Evolutionary conservation across 2,797 vertebrate genomes (phyloP).

Genomic region (Rhadinocentrus ornatus): DNA sequence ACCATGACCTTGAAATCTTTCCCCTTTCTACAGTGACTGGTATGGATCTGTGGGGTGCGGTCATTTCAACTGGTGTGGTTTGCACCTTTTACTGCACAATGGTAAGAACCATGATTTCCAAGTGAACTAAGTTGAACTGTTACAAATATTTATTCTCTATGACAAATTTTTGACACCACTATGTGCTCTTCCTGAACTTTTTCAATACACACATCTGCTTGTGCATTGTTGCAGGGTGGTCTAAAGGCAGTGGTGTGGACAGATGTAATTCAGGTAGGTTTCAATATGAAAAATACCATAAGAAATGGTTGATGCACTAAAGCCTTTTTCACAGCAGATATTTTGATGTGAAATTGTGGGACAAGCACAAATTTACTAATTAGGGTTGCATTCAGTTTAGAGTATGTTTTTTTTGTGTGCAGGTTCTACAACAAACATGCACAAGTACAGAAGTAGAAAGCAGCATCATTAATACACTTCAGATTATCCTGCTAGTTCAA

Average conservation of each 20-base stretch:
- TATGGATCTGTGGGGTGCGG: slow-evolving; percentile 92
- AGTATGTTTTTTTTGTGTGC: too few relatives aligned
- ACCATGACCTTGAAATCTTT: slow-evolving; percentile 18
- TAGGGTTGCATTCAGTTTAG: too few relatives aligned
- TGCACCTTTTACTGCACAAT: slow-evolving; percentile 97
- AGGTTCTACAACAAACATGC: too few relatives aligned
- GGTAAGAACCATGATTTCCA: slow-evolving; percentile 84
- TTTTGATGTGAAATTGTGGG: too few relatives aligned
- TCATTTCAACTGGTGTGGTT: slow-evolving; percentile 92
- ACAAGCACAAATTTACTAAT: too few relatives aligned
- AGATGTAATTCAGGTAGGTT: slow-evolving; percentile 92
- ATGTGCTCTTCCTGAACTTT: not conserved
- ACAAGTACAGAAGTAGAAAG: too few relatives aligned
- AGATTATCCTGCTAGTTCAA: too few relatives aligned
- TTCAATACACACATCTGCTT: not conserved
- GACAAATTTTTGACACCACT: not conserved
- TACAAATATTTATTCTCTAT: not conserved
- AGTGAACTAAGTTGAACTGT: too few relatives aligned
- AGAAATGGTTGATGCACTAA: not conserved
- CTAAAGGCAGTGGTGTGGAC: slow-evolving; percentile 98
- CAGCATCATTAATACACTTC: too few relatives aligned
- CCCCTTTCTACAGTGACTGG: slow-evolving; percentile 86
- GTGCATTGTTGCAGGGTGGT: slow-evolving; percentile 86
- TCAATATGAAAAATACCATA: slow-evolving; percentile 28
- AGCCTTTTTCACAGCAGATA: not conserved